Percentiles rank a stretch among this genome's conserved stretches.
Evolutionary conservation across 2,888 invertebrate genomes (phyloP).

Genomic region (Hedychridium roseum): DNA sequence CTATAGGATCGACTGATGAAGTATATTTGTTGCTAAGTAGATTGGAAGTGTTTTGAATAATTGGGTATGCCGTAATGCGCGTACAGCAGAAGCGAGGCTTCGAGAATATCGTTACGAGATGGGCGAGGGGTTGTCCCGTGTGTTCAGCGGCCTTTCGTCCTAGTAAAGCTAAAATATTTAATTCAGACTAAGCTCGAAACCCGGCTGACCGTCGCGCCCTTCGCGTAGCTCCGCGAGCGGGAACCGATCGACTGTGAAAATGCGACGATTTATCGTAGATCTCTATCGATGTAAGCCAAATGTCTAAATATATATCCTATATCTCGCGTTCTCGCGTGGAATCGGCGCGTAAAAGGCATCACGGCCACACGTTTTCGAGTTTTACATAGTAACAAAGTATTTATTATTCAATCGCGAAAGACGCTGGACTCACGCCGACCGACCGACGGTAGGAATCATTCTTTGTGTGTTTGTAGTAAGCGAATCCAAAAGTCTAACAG

Average conservation of each 20-base stretch:
- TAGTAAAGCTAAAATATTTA: slow-evolving; percentile 47
- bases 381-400: slow-evolving; percentile 56
- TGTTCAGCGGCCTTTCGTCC: slow-evolving; percentile 46
- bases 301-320: too few relatives aligned
- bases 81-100: not conserved
- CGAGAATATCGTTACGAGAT: slow-evolving; percentile 17
- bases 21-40: not conserved
- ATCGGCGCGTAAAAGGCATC: too few relatives aligned
- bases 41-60: slow-evolving; percentile 8
- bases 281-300: too few relatives aligned
- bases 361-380: slow-evolving; percentile 43
- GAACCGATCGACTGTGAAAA: too few relatives aligned
- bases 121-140: slow-evolving; percentile 35
- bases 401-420: slow-evolving; percentile 52
- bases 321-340: too few relatives aligned
- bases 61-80: not conserved
- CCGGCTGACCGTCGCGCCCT: slow-evolving; percentile 17
- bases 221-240: too few relatives aligned
- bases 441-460: slow-evolving; percentile 25
- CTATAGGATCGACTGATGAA: not conserved
- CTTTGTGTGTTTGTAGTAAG: not conserved
- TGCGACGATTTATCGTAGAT: too few relatives aligned
- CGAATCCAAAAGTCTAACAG: too few relatives aligned
- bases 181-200: slow-evolving; percentile 59
- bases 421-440: slow-evolving; percentile 46